These are phyloP conservation scores for Ptiloglossa arizonensis DNA, from an alignment of 1,140 invertebrate species.

Conservation along the genomic window DNA sequence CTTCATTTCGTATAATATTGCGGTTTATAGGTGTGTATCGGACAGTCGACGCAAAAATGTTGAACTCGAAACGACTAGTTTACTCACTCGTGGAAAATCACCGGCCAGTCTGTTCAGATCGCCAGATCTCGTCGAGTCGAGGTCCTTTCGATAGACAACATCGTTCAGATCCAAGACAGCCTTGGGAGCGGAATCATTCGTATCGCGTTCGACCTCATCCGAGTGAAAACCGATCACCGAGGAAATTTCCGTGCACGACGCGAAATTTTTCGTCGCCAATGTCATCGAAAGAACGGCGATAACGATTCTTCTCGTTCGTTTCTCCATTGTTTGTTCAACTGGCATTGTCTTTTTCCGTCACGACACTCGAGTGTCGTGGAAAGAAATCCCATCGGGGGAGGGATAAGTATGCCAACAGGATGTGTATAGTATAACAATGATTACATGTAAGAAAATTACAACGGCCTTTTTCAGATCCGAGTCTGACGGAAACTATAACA, in stretches of 20 bases:
- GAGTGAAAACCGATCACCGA: conserved; percentile 50
- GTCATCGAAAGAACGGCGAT: neutral
- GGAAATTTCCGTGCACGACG: conserved; percentile 21
- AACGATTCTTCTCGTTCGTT: neutral
- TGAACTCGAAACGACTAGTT: neutral
- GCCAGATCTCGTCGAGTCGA: neutral
- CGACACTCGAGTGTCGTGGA: neutral
- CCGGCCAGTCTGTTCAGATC: conserved; percentile 10
- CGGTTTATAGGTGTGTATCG: too few species aligned
- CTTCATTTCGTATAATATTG: too few species aligned
- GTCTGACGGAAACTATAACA: conserved; percentile 28
- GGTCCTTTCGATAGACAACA: neutral
- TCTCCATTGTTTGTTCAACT: conserved; percentile 43
- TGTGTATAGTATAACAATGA: conserved; percentile 52
- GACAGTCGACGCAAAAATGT: neutral
- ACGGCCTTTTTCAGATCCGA: conserved; percentile 53
- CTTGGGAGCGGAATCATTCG: neutral
- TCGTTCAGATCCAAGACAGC: neutral
- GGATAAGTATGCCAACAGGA: conserved; percentile 52
- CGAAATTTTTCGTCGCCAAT: neutral
- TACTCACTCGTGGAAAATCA: conserved; percentile 29
- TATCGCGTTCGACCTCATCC: conserved; percentile 1
- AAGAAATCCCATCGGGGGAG: conserved; percentile 31
- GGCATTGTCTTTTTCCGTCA: conserved; percentile 27
- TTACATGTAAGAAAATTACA: conserved; percentile 59